Evolutionary conservation across 2,113 vertebrate species (phyloP), one percentile per base, ranked within the genome.

Genomic region (Trinectes maculatus): DNA sequence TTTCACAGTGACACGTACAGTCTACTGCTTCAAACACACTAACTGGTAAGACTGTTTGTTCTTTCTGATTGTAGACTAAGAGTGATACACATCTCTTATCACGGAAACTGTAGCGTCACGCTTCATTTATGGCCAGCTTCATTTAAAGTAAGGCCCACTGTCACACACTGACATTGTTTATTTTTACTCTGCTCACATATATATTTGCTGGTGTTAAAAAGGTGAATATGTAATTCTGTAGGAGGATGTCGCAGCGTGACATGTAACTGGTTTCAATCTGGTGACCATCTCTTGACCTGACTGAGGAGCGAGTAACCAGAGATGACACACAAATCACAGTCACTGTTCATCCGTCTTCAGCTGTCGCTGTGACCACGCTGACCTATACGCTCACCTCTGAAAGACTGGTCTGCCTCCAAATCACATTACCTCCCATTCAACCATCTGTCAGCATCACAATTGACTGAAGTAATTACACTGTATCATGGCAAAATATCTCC

Each of bases 401-500:
- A 24, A 12, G n/a, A 24, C 31, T 15, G 9, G 0, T 56, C 13
- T 42, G n/a, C 11, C 24, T 47, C 36, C 12, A 1, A 24, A 49
- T 47, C 40, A 10, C 4, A 7, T 51, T 40, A 42, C 1, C 8
- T 4, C 39, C 29, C 11, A 10, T 25, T 6, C 26, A 28, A 77
- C 44, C 22, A 24, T 52, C 36, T 67, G 40, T 56, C 58, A 60
- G 57, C 21, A 33, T 29, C 31, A 36, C 31, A 61, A 62, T 56
- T 44, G 63, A 65, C 49, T 34, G 44, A 54, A 74, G 63, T 42
- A 61, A 51, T 43, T 48, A 29, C 64, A 46, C 24, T 25, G 6
- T 24, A 64, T 66, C 55, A 28, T 55, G 47, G 52, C 31, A 4
- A 57, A 31, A 33, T 55, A 59, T 63, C 72, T 62, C 22, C 28